Base-by-base conservation (phyloP, 2,113 vertebrate species). In the Herpailurus yagouaroundi region DNA sequence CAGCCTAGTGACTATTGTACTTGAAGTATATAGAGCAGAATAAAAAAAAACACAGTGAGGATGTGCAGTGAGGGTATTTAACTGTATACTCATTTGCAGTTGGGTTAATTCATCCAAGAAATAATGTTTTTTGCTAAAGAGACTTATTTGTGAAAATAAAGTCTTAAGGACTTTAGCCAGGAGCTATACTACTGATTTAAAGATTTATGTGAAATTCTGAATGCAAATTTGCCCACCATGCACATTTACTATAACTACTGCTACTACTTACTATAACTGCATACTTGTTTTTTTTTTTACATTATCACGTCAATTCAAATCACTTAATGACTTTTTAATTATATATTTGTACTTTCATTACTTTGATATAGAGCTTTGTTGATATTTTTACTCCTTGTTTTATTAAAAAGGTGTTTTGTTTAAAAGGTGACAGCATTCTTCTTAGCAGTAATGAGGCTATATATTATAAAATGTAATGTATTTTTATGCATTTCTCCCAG, bases 391-490 rank as follows among this genome's bases (percentile, higher is more conserved):
- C 19, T 85, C 48, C 27, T 64, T 90, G 48, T 95, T 94, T 96
- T 97, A 76, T 95, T 76, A 79, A 83, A 95, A 87, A 89, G 86
- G 0, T 85, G 57, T 96, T 97, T 96, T 95, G 23, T 93, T 82
- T 63, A 36, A 84, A 96, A 94, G 50, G 33, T 96, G 93, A 95
- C 89, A 97, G 31, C 68, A 93, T 94, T 94, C 10, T 45, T 92
- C 79, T 92, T 95, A 83, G 88, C 55, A 97, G 21, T 98, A 97
- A 97, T 98, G 96, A 97, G 93, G 74, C 77, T 86, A 33, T 95
- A 74, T 95, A 79, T 97, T 96, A 83, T 94, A 96, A 93, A 96
- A 80, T 91, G 52, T 91, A 96, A 92, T 68, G 80, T 88, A 86
- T 92, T 97, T 95, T 95, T 92, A 96, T 97, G 87, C 52, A 74